Conservation (phyloP, 1,140 invertebrate species). For the Bombyx mandarina region DNA sequence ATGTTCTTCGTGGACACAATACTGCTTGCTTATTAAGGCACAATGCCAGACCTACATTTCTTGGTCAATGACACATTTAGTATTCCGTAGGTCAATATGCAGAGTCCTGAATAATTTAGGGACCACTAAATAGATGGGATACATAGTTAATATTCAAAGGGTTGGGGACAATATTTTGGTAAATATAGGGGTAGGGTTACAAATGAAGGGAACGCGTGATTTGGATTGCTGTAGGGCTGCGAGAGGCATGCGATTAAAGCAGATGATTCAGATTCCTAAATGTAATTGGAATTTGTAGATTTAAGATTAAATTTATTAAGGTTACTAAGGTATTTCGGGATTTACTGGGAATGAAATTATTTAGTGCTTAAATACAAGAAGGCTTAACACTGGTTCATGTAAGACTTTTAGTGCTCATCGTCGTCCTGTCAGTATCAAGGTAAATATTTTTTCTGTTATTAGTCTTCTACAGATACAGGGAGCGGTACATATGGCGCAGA, state of each 20-base stretch:
- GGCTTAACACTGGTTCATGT: too few relatives aligned
- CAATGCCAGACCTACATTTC: constrained; percentile 4
- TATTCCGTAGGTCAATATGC: constrained; percentile 40
- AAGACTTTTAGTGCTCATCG: too few relatives aligned
- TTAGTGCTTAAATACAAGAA: too few relatives aligned
- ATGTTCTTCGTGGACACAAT: not conserved
- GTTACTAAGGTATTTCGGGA: too few relatives aligned
- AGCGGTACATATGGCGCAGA: too few relatives aligned
- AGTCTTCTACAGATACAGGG: too few relatives aligned
- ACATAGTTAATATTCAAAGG: constrained; percentile 41
- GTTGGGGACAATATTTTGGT: constrained; percentile 39
- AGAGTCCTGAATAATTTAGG: constrained; percentile 41
- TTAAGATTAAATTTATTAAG: too few relatives aligned
- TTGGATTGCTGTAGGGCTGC: constrained; percentile 16
- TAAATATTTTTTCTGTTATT: too few relatives aligned
- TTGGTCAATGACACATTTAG: constrained; percentile 20
- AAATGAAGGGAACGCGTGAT: constrained; percentile 41
- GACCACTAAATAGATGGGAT: constrained; percentile 37
- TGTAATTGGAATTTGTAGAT: too few relatives aligned
- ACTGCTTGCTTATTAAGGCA: not conserved
- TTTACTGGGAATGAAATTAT: too few relatives aligned
- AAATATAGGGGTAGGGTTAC: constrained; percentile 26
- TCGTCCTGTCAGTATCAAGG: too few relatives aligned
- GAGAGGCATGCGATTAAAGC: constrained; percentile 12
- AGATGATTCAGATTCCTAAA: constrained; percentile 1